A percentile compares a stretch with the other conserved stretches of the same genome.
Conservation (phyloP, 2,888 invertebrate species). For the Ceramica pisi region DNA sequence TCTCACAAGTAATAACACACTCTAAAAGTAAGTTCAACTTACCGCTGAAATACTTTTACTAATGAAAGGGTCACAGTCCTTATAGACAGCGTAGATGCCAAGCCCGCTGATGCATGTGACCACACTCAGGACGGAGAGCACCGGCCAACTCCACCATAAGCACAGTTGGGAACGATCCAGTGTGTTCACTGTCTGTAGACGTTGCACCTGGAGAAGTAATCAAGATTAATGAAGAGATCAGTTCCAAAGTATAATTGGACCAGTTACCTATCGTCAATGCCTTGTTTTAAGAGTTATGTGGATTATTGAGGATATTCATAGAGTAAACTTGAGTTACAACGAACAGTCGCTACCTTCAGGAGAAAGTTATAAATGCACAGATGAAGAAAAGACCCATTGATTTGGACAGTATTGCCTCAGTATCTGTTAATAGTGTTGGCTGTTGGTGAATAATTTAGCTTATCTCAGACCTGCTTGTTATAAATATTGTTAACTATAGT, state of each 20-base stretch:
- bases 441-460: too few species aligned
- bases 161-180: slow-evolving; percentile 93
- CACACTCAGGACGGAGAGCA: slow-evolving; percentile 93
- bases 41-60: slow-evolving; percentile 91
- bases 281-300: too few species aligned
- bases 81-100: slow-evolving; percentile 96
- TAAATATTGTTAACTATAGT: too few species aligned
- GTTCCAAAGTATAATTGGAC: too few species aligned
- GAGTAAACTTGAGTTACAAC: neutral
- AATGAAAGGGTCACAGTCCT: slow-evolving; percentile 94
- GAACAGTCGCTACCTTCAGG: neutral
- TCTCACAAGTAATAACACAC: too few species aligned
- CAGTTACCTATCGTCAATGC: too few species aligned
- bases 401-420: neutral
- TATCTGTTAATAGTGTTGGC: neutral
- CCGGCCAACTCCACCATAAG: slow-evolving; percentile 95
- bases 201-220: slow-evolving; percentile 89
- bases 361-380: neutral
- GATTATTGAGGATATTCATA: too few species aligned
- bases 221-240: too few species aligned
- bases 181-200: slow-evolving; percentile 93
- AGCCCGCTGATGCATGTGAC: slow-evolving; percentile 95
- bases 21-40: slow-evolving; percentile 55
- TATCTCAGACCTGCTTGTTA: neutral
- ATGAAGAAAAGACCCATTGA: neutral